Conservation (phyloP, 1,140 invertebrate genomes). For the Amyelois transitella region DNA sequence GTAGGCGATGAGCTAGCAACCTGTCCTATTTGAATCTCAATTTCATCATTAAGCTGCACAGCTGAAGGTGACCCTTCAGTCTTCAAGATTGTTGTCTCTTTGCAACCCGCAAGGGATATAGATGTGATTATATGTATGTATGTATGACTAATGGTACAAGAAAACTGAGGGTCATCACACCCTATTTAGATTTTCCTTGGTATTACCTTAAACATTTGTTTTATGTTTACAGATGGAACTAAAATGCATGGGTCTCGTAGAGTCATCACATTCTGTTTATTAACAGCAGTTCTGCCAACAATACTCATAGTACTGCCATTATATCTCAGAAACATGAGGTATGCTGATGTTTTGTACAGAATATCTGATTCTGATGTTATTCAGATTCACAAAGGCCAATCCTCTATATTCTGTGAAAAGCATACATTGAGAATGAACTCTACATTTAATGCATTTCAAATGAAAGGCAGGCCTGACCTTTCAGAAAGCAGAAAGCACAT, state of each 20-base stretch:
- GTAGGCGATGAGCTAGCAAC: too few relatives aligned
- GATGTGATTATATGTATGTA: too few relatives aligned
- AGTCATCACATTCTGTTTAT: conserved; percentile 82
- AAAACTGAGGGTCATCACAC: too few relatives aligned
- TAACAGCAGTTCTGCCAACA: conserved; percentile 83
- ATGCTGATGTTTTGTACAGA: conserved; percentile 82
- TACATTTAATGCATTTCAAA: conserved; percentile 88
- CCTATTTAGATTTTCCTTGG: too few relatives aligned
- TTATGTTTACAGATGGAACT: conserved; percentile 75
- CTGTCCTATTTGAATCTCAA: too few relatives aligned
- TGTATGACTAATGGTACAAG: too few relatives aligned
- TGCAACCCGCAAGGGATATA: too few relatives aligned
- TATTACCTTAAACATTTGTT: neutral
- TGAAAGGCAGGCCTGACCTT: conserved; percentile 80
- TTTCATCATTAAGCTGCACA: too few relatives aligned
- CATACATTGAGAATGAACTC: conserved; percentile 86
- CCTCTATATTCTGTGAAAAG: conserved; percentile 84
- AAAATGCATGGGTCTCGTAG: conserved; percentile 85
- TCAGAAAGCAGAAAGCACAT: conserved; percentile 83
- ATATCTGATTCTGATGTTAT: conserved; percentile 88
- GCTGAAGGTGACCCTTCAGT: too few relatives aligned
- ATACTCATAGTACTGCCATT: conserved; percentile 82
- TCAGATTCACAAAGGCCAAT: conserved; percentile 85
- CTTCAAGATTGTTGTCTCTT: too few relatives aligned
- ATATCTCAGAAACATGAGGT: conserved; percentile 83